Evolutionary conservation across 2,113 vertebrate genomes (phyloP).

Genomic region (Halcyon senegalensis): DNA sequence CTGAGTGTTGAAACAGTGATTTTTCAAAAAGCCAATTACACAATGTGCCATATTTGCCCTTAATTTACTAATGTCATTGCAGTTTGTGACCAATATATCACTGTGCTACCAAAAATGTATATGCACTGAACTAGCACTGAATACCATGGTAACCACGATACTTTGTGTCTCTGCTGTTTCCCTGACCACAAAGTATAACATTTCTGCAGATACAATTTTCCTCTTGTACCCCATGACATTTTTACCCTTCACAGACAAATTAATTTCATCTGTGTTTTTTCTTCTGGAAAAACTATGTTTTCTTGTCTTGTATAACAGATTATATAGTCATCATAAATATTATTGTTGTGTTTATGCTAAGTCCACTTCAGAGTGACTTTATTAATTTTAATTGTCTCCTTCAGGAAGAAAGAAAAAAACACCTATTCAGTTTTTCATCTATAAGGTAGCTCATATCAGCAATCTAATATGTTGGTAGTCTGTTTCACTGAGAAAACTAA

Average conservation of each 20-base stretch:
- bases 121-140: neutral
- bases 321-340: neutral
- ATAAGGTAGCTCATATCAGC: neutral
- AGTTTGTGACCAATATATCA: neutral
- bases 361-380: neutral
- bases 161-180: neutral
- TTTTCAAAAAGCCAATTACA: neutral
- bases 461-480: neutral
- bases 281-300: neutral
- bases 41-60: neutral
- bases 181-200: neutral
- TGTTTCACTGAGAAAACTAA: neutral
- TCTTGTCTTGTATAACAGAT: neutral
- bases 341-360: neutral
- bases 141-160: neutral
- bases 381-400: neutral
- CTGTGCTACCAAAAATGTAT: neutral
- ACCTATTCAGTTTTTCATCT: neutral
- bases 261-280: neutral
- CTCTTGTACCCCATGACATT: neutral
- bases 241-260: neutral
- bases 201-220: neutral
- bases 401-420: neutral
- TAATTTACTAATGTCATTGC: neutral
- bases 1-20: neutral